Conservation (phyloP, 2,797 vertebrate genomes). For the Clarias laeviceps region DNA sequence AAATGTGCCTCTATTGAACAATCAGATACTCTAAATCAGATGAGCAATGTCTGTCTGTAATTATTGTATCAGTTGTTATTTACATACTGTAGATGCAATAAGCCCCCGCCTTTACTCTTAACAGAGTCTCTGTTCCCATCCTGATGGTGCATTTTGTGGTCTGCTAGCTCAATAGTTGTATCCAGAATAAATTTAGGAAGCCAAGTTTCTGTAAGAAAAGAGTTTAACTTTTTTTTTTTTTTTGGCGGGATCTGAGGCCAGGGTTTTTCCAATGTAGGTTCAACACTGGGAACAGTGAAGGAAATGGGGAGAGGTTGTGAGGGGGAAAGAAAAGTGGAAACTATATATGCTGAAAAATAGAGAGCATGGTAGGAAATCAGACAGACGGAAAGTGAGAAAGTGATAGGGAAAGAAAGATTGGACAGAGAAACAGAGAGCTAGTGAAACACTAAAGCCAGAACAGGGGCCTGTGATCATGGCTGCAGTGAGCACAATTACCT, state of each 20-base stretch:
- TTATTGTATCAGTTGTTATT: too few species aligned
- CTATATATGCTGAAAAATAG: conserved; percentile 28
- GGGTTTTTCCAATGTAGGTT: conserved; percentile 87
- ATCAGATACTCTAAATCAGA: too few species aligned
- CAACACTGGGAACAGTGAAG: conserved; percentile 85
- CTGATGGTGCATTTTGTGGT: too few species aligned
- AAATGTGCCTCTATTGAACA: too few species aligned
- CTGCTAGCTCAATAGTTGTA: too few species aligned
- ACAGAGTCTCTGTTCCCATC: too few species aligned
- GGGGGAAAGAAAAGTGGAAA: conserved; percentile 49
- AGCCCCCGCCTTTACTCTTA: too few species aligned
- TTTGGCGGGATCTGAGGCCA: conserved; percentile 80
- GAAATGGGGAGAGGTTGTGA: conserved; percentile 61
- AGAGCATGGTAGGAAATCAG: conserved; percentile 39
- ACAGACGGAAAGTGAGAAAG: conserved; percentile 45
- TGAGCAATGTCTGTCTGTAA: too few species aligned
- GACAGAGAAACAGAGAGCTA: conserved; percentile 94
- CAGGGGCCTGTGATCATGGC: conserved; percentile 99
- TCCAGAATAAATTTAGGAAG: too few species aligned
- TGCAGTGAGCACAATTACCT: conserved; percentile 99
- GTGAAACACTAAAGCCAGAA: conserved; percentile 99
- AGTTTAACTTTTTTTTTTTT: background rate
- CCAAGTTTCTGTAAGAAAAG: too few species aligned
- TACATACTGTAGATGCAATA: too few species aligned
- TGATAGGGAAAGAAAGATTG: conserved; percentile 33